A percentile compares a stretch with the other conserved stretches of the same genome.
Evolutionary conservation across 2,113 vertebrate species (phyloP).

Genomic region (Takifugu bimaculatus): DNA sequence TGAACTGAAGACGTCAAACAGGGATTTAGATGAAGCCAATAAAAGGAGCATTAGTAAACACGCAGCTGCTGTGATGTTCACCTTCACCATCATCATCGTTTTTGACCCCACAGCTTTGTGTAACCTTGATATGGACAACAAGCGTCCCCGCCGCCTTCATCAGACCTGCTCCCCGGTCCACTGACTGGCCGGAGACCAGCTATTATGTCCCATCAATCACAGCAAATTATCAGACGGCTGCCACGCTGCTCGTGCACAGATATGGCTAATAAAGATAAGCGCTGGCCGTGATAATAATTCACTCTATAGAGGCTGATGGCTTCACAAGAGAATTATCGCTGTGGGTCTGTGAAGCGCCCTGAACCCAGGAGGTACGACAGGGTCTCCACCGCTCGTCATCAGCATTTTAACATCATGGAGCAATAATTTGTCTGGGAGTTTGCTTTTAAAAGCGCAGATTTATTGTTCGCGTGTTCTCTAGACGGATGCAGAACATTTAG

Average conservation of each 20-base stretch:
- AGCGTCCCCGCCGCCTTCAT: constrained; percentile 16
- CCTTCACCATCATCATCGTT: constrained; percentile 34
- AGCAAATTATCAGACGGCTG: constrained; percentile 34
- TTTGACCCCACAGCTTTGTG: constrained; percentile 30
- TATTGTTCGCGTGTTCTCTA: too few species aligned
- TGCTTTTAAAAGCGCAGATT: too few species aligned
- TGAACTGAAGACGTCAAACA: not conserved
- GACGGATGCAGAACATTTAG: too few species aligned
- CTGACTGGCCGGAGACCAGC: constrained; percentile 17
- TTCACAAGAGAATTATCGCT: not conserved
- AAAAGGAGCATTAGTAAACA: not conserved
- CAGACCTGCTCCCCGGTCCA: constrained; percentile 14
- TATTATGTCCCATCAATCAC: constrained; percentile 45
- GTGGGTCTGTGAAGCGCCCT: not conserved
- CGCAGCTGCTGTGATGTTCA: constrained; percentile 15
- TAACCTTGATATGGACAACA: constrained; percentile 48
- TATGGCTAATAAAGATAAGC: constrained; percentile 27
- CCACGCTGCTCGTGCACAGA: constrained; percentile 6
- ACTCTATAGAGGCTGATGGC: not conserved
- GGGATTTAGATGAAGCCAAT: not conserved
- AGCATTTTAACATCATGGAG: too few species aligned
- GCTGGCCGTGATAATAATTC: constrained; percentile 11
- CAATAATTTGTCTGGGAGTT: too few species aligned
- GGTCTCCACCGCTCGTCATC: too few species aligned
- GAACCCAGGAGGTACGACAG: too few species aligned